Evolutionary conservation across 2,113 vertebrate species (phyloP).

Genomic region (Prietella phreatophila): DNA sequence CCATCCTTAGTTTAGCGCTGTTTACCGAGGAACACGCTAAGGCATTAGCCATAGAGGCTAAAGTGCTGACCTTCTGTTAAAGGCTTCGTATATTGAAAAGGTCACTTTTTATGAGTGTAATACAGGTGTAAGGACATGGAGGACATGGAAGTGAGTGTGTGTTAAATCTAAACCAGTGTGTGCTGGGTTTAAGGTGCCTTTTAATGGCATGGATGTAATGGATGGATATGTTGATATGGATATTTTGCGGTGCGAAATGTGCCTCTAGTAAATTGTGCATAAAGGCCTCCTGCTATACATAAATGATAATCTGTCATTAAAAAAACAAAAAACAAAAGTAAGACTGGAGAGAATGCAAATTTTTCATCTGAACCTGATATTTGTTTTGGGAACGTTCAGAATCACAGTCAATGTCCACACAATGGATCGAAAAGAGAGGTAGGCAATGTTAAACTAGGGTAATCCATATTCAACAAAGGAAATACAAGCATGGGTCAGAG

Average conservation of each 20-base stretch:
- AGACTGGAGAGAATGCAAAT: too few relatives aligned
- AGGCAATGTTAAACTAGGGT: background rate
- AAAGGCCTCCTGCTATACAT: background rate
- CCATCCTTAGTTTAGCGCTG: slow-evolving; percentile 42
- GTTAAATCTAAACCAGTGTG: background rate
- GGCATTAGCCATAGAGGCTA: slow-evolving; percentile 61
- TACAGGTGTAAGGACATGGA: background rate
- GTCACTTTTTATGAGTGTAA: slow-evolving; percentile 18
- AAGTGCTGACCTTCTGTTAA: slow-evolving; percentile 50
- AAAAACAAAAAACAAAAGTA: background rate
- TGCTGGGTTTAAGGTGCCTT: background rate
- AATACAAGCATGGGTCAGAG: background rate
- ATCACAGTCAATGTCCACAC: background rate
- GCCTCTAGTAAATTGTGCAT: too few relatives aligned
- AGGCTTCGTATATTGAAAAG: slow-evolving; percentile 54
- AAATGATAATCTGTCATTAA: background rate
- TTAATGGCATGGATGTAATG: background rate
- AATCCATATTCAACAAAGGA: background rate
- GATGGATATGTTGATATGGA: background rate
- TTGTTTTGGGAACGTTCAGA: too few relatives aligned
- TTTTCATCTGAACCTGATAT: too few relatives aligned
- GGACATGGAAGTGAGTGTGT: background rate
- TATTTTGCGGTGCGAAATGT: background rate
- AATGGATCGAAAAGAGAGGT: accelerated
- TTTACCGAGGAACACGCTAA: slow-evolving; percentile 37